Conservation (phyloP, 2,113 vertebrate species). For the Crotalus tigris region DNA sequence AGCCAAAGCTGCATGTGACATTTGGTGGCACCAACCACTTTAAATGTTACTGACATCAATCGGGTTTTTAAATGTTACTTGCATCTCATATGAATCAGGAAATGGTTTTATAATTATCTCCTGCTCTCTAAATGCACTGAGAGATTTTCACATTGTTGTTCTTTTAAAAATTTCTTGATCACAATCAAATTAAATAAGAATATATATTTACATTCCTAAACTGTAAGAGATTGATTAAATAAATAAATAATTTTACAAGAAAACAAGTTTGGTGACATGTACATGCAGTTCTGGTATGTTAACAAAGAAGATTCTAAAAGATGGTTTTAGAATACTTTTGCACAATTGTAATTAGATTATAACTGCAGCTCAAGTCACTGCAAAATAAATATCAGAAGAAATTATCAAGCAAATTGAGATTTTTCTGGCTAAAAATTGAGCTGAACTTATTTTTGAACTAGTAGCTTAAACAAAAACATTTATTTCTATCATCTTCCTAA, state of each 20-base stretch:
- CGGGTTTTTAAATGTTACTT: slow-evolving; percentile 59
- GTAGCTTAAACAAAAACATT: slow-evolving; percentile 12
- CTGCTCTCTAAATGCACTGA: slow-evolving; percentile 52
- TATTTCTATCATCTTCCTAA: neutral
- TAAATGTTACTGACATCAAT: slow-evolving; percentile 63
- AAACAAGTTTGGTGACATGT: neutral
- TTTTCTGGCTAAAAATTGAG: neutral
- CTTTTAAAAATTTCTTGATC: slow-evolving; percentile 3
- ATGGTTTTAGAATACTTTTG: neutral
- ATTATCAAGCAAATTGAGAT: neutral
- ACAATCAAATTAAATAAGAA: slow-evolving; percentile 37
- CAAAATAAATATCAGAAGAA: neutral
- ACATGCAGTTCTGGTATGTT: neutral
- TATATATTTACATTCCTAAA: neutral
- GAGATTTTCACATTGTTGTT: slow-evolving; percentile 27
- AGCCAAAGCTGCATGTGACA: slow-evolving; percentile 49
- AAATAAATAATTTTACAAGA: neutral
- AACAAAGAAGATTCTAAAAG: neutral
- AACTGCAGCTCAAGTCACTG: rapidly evolving
- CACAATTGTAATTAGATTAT: neutral
- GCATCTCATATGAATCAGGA: slow-evolving; percentile 47
- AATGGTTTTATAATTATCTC: slow-evolving; percentile 61
- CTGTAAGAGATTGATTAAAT: neutral
- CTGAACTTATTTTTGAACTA: neutral
- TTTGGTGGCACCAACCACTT: slow-evolving; percentile 52